These are phyloP conservation scores for Pseudomugil gertrudae DNA, from an alignment of 2,797 vertebrate species.

Conservation along the genomic window DNA sequence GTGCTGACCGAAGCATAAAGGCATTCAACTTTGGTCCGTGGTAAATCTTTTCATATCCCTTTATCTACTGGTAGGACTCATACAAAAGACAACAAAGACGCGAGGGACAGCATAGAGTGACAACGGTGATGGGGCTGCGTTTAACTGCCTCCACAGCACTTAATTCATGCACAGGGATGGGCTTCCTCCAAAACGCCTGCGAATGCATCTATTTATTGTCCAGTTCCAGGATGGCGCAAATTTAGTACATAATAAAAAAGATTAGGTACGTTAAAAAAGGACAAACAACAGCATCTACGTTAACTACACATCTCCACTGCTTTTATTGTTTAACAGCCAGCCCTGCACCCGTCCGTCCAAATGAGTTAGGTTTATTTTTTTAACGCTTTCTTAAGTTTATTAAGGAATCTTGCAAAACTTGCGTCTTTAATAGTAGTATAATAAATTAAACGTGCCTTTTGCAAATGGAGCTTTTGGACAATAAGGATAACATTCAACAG, in stretches of 20 bases:
- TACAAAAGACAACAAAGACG: constrained; percentile 80
- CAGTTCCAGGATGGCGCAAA: background rate
- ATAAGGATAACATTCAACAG: constrained; percentile 1
- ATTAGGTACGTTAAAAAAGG: background rate
- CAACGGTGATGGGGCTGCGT: constrained; percentile 69
- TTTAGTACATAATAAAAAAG: background rate
- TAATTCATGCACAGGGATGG: constrained; percentile 46
- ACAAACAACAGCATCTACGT: constrained; percentile 8
- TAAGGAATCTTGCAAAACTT: background rate
- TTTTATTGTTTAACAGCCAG: constrained; percentile 40
- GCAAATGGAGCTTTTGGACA: background rate
- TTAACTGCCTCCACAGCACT: constrained; percentile 50
- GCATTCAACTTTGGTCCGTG: constrained; percentile 77
- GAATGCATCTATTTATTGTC: constrained; percentile 35
- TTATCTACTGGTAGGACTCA: constrained; percentile 71
- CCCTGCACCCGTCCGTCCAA: constrained; percentile 11
- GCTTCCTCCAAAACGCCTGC: constrained; percentile 41
- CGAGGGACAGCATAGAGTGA: constrained; percentile 73
- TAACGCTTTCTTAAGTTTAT: background rate
- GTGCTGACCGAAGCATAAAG: constrained; percentile 63
- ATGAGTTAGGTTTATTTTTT: constrained; percentile 14
- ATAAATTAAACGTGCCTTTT: background rate
- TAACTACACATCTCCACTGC: constrained; percentile 4
- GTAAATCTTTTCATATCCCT: constrained; percentile 75
- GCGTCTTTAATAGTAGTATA: background rate